Conservation (phyloP, 2,113 vertebrate genomes). For the Odocoileus virginianus region DNA sequence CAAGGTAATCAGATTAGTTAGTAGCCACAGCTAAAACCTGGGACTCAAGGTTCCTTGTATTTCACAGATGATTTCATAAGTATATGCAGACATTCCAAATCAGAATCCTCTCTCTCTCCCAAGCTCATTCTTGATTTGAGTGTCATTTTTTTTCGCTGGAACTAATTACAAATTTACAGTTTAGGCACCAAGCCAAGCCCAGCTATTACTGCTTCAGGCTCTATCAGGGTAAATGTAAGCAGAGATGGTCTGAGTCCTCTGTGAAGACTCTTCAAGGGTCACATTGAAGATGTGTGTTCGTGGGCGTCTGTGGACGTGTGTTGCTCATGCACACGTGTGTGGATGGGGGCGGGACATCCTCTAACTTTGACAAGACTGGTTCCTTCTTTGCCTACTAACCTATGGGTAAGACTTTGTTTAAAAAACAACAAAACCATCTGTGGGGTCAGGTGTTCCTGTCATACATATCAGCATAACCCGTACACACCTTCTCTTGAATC, state of each 20-base stretch:
- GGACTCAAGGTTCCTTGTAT: not conserved
- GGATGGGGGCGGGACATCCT: not conserved
- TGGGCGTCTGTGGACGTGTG: not conserved
- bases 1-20: not conserved
- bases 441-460: not conserved
- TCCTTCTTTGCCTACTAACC: not conserved
- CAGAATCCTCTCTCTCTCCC: not conserved
- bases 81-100: not conserved
- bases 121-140: conserved; percentile 34
- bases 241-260: not conserved
- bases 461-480: not conserved
- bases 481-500: not conserved
- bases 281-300: rapidly evolving
- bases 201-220: not conserved
- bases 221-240: not conserved
- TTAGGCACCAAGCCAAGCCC: not conserved
- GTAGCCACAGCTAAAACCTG: not conserved
- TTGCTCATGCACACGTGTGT: not conserved
- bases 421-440: not conserved
- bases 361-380: not conserved
- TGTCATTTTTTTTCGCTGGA: not conserved
- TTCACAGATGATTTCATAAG: not conserved
- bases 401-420: not conserved
- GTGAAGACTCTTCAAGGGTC: not conserved
- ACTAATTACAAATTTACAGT: conserved; percentile 48